phyloP scores from a whole-genome alignment of 2,113 vertebrate genomes.

The Macaca nemestrina region DNA sequence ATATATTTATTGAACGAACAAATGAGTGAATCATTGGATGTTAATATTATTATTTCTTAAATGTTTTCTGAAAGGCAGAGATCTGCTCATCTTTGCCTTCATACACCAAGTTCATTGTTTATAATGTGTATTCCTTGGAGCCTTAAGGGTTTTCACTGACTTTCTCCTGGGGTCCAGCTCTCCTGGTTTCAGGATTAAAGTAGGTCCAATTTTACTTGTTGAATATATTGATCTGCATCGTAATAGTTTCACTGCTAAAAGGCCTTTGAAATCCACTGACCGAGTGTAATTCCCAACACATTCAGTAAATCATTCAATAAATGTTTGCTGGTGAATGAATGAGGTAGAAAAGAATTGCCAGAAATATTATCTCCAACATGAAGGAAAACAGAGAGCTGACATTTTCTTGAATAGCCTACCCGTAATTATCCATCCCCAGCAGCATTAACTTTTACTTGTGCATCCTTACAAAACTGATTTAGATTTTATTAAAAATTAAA shows the following conservation, averaged over 20 bases:
- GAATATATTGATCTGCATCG: background rate
- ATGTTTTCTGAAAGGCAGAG: background rate
- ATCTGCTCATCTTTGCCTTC: background rate
- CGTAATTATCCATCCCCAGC: slow-evolving; percentile 1
- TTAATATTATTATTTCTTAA: background rate
- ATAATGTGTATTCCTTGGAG: background rate
- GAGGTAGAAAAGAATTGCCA: background rate
- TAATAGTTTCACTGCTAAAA: slow-evolving; percentile 13
- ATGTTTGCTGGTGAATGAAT: slow-evolving; percentile 4
- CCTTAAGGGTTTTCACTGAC: background rate
- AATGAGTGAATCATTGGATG: background rate
- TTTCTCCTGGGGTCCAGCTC: background rate
- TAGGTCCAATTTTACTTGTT: slow-evolving; percentile 10
- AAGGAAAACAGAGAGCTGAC: background rate
- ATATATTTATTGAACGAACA: background rate
- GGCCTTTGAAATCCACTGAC: background rate
- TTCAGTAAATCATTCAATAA: slow-evolving; percentile 17
- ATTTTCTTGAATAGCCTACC: slow-evolving; percentile 1
- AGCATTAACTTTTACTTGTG: slow-evolving; percentile 41
- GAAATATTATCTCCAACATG: background rate
- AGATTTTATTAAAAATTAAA: slow-evolving; percentile 50
- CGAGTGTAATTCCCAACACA: background rate
- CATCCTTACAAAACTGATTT: slow-evolving; percentile 48
- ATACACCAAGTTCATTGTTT: background rate
- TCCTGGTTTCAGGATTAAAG: background rate